Evolutionary conservation across 2,797 vertebrate genomes (phyloP).

Genomic region (Emys orbicularis): DNA sequence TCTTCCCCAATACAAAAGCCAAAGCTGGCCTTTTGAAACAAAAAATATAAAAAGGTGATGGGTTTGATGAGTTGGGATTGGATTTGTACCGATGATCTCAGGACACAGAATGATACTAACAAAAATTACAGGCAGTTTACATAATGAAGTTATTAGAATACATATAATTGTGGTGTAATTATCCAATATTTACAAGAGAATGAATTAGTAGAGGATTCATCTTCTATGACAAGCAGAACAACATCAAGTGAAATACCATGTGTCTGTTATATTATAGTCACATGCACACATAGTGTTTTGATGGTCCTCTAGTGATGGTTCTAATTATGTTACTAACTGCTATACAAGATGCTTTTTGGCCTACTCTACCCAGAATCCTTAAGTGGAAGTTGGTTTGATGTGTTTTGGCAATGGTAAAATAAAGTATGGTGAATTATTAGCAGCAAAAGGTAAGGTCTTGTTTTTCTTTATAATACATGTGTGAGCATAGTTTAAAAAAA

Average conservation of each 20-base stretch:
- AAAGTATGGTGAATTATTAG: rapidly evolving
- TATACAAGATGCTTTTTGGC: rapidly evolving
- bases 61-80: background rate
- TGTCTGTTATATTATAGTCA: background rate
- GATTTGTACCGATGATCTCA: background rate
- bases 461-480: background rate
- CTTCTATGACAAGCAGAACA: background rate
- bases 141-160: background rate
- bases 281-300: background rate
- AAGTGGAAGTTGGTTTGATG: rapidly evolving
- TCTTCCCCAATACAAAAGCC: background rate
- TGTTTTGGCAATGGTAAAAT: background rate
- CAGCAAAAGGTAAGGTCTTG: background rate
- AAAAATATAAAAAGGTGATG: slow-evolving; percentile 7
- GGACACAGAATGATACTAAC: background rate
- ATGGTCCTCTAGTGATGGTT: background rate
- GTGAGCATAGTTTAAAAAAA: background rate
- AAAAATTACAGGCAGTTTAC: background rate
- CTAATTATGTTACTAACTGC: background rate
- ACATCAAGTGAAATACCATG: background rate
- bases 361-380: background rate
- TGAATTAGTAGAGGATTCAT: background rate
- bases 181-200: background rate
- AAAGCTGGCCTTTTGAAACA: background rate
- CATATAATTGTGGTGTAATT: background rate